These are phyloP conservation scores for Rhadinocentrus ornatus DNA, from an alignment of 2,797 vertebrate species.

Conservation along the genomic window DNA sequence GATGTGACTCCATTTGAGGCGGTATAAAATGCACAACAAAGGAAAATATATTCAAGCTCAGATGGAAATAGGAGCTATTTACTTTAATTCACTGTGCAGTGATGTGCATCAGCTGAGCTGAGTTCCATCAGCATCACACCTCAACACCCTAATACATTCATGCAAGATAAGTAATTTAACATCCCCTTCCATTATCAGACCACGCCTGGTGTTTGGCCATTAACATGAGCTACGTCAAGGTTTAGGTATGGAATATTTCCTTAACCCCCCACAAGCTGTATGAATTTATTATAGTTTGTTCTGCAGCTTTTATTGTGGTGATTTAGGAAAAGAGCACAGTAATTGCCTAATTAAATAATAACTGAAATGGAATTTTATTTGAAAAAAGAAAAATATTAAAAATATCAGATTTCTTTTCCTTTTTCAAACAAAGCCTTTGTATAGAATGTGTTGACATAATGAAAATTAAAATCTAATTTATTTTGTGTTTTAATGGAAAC, in stretches of 20 bases:
- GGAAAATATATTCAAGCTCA: conserved; percentile 65
- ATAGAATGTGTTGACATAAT: neutral
- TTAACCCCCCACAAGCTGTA: conserved; percentile 51
- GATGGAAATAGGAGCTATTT: conserved; percentile 76
- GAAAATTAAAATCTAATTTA: neutral
- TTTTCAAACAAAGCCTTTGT: neutral
- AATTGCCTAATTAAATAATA: conserved; percentile 69
- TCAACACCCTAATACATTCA: conserved; percentile 72
- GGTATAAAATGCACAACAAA: conserved; percentile 73
- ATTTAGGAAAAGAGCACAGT: conserved; percentile 45
- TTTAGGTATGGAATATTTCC: conserved; percentile 70
- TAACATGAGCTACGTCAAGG: conserved; percentile 62
- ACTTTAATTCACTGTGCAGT: conserved; percentile 77
- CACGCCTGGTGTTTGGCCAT: conserved; percentile 74
- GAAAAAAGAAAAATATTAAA: neutral
- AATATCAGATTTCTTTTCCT: neutral
- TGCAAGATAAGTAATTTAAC: conserved; percentile 79
- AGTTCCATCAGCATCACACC: conserved; percentile 72
- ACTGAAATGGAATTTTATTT: conserved; percentile 64
- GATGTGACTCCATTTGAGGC: conserved; percentile 68
- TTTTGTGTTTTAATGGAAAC: neutral
- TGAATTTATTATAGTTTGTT: conserved; percentile 69
- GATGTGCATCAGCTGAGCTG: conserved; percentile 77
- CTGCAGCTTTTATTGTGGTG: conserved; percentile 53
- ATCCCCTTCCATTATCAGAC: conserved; percentile 74